Evolutionary conservation across 1,140 invertebrate genomes (phyloP), one percentile per base, ranked within the genome.

Genomic region (Ceratosolen solmsi): DNA sequence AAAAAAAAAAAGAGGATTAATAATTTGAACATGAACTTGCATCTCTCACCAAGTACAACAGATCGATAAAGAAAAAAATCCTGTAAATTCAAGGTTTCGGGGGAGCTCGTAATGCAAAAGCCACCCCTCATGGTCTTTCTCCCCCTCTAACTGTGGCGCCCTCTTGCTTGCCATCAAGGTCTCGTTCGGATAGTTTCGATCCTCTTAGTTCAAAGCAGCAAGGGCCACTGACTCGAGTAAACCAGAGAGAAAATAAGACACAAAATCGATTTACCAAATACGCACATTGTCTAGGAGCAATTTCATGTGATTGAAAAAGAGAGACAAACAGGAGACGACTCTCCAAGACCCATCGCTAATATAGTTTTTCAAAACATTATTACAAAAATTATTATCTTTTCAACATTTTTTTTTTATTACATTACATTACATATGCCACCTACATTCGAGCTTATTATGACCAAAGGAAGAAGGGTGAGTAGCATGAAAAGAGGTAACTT

Each of bases 111-210:
- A 27, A 3, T 4, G 41, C n/a, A 51, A 60, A 65, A 56, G 46
- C 74, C 27, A 73, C 70, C 70, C 70, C 54, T 36, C 38, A 71
- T 79, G 63, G 36, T 72, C 25, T 71, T 60, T 38, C 63, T 65
- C 46, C 58, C 36, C 51, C 33, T 63, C 36, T 65, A 33, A 30
- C 22, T 5, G n/a, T n/a, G 51, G 38, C 60, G 68, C 65, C 79
- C 51, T 82, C 65, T 82, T 46, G 77, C 65, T 82, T 46, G 77
- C 84, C 76, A 82, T 83, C 85, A 85, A 84, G 85, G 84, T 86
- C 82, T 86, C 73, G 63, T 63, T 46, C 41, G 22, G 27, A 25
- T 41, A 30, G 60, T 54, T 72, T 80, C 78, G 78, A 72, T 58
- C 25, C 54, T 60, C 22, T 7, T 68, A 7, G 20, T 33, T 15